phyloP scores from a whole-genome alignment of 1,140 invertebrate species.

The Tetramorium parvispinum region DNA sequence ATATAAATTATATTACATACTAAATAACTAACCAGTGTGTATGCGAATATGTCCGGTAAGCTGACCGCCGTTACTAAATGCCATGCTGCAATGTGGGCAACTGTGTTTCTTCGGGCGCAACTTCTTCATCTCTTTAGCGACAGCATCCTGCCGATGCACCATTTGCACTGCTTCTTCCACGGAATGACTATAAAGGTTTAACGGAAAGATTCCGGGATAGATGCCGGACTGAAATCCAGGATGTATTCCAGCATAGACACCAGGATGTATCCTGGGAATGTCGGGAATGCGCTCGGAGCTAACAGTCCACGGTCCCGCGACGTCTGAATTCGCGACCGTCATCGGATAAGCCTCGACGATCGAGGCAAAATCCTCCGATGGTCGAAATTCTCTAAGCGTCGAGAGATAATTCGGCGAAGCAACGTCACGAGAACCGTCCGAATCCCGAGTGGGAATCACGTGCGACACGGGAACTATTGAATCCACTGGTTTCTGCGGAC shows the following conservation, averaged over 20 bases:
- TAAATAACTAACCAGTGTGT: conserved; percentile 92
- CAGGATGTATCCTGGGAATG: not conserved
- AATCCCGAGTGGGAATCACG: not conserved
- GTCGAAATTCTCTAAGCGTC: not conserved
- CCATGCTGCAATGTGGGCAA: conserved; percentile 94
- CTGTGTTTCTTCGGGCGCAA: conserved; percentile 95
- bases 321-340: not conserved
- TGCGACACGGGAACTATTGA: not conserved
- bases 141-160: conserved; percentile 78
- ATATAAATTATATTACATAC: not conserved
- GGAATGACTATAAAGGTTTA: conserved; percentile 21
- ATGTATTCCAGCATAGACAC: conserved; percentile 43
- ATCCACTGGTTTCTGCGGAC: not conserved
- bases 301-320: not conserved
- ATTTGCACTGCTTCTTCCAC: conserved; percentile 76
- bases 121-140: conserved; percentile 87
- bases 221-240: conserved; percentile 26
- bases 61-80: conserved; percentile 97
- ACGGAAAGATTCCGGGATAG: conserved; percentile 35
- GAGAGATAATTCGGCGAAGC: conserved; percentile 8
- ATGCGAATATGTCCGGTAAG: conserved; percentile 96
- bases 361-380: conserved; percentile 6
- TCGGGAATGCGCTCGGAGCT: not conserved
- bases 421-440: not conserved
- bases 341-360: conserved; percentile 1